Percentiles rank a stretch among this genome's conserved stretches.
Evolutionary conservation across 2,113 vertebrate genomes (phyloP).

Genomic region (Leucoraja erinaceus): DNA sequence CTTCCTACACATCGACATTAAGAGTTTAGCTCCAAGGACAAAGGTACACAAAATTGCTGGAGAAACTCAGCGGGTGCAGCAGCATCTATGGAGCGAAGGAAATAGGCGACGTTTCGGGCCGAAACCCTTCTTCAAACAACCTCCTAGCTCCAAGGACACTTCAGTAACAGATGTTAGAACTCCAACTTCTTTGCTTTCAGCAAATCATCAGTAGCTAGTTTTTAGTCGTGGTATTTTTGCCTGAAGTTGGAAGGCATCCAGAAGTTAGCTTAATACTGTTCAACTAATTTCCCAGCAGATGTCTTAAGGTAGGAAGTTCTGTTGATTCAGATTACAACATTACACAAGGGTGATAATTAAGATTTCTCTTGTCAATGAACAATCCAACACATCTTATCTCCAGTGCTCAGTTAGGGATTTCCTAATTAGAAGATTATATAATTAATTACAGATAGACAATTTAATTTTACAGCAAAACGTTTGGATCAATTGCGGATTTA

Average conservation of each 20-base stretch:
- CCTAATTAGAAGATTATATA: neutral
- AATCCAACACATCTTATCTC: neutral
- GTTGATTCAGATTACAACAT: slow-evolving; percentile 1
- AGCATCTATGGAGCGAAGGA: too few relatives aligned
- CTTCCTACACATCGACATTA: too few relatives aligned
- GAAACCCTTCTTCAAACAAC: too few relatives aligned
- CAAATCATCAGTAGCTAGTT: neutral
- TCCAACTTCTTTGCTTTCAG: neutral
- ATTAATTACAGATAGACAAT: neutral
- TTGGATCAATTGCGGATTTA: neutral
- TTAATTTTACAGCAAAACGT: slow-evolving; percentile 11
- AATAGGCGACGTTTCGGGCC: too few relatives aligned
- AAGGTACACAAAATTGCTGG: too few relatives aligned
- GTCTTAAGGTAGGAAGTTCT: neutral
- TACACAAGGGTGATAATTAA: slow-evolving; percentile 5
- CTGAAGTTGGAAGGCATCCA: neutral
- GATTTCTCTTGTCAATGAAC: neutral
- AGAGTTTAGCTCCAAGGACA: too few relatives aligned
- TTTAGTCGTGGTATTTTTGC: neutral
- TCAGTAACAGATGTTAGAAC: neutral
- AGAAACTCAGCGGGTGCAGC: too few relatives aligned
- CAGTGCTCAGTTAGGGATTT: neutral
- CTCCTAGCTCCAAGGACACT: too few relatives aligned
- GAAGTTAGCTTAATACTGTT: neutral
- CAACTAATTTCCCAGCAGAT: neutral